Percentiles rank a stretch among this genome's conserved stretches.
Evolutionary conservation across 2,113 vertebrate species (phyloP).

Genomic region (Lontra canadensis): DNA sequence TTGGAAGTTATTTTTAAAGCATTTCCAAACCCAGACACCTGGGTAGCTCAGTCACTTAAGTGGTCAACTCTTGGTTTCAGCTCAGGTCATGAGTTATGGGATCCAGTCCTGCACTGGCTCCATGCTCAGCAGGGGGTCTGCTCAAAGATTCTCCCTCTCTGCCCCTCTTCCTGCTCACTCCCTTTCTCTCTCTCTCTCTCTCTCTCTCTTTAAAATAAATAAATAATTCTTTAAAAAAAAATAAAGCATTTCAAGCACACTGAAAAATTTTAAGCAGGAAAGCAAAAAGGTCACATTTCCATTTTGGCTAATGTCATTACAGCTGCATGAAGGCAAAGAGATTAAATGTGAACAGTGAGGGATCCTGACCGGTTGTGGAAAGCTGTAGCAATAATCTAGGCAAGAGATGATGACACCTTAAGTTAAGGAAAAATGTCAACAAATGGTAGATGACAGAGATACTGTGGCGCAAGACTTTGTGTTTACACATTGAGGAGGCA

Average conservation of each 20-base stretch:
- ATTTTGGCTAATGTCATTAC: constrained; percentile 27
- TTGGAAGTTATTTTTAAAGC: not conserved
- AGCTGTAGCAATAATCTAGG: not conserved
- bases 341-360: not conserved
- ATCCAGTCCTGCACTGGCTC: not conserved
- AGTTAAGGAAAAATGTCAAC: not conserved
- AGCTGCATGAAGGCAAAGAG: not conserved
- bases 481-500: not conserved
- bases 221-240: not conserved
- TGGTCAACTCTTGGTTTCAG: not conserved
- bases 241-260: not conserved
- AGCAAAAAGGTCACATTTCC: constrained; percentile 39
- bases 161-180: not conserved
- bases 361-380: not conserved
- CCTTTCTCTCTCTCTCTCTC: no score
- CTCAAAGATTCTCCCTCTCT: not conserved
- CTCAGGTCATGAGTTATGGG: not conserved
- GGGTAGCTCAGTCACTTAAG: not conserved
- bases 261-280: constrained; percentile 24
- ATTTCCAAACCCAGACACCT: not conserved
- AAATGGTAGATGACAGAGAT: not conserved
- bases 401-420: not conserved
- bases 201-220: not conserved
- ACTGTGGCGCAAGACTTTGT: not conserved
- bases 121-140: not conserved